phyloP scores from a whole-genome alignment of 2,888 invertebrate species.

The Cylindroiulus punctatus region DNA sequence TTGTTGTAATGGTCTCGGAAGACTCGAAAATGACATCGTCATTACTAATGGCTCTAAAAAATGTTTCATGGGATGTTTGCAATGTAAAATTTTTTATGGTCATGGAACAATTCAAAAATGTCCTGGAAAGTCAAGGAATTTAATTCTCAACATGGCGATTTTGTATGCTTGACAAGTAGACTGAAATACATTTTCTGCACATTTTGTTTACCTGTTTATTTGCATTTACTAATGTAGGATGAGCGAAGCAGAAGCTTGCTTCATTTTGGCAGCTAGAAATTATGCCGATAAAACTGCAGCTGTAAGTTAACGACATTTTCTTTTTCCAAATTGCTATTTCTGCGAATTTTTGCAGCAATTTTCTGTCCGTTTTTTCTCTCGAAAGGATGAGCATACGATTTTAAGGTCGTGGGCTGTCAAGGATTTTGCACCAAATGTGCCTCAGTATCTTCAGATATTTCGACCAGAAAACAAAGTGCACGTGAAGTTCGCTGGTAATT shows the following conservation, averaged over 20 bases:
- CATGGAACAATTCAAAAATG: too few relatives aligned
- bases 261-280: constrained; percentile 94
- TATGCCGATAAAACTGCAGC: constrained; percentile 97
- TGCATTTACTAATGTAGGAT: constrained; percentile 71
- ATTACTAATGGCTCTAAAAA: too few relatives aligned
- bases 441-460: constrained; percentile 98
- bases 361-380: constrained; percentile 58
- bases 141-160: too few relatives aligned
- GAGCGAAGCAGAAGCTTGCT: constrained; percentile 97
- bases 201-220: too few relatives aligned
- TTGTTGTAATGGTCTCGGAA: too few relatives aligned
- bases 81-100: too few relatives aligned
- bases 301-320: constrained; percentile 68
- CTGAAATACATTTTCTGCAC: too few relatives aligned
- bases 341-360: neutral
- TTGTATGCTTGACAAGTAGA: too few relatives aligned
- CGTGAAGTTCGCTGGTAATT: constrained; percentile 87
- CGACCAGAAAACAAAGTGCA: constrained; percentile 98
- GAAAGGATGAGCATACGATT: constrained; percentile 79
- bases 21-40: too few relatives aligned
- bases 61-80: too few relatives aligned
- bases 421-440: constrained; percentile 95
- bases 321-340: neutral
- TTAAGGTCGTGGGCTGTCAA: constrained; percentile 96
- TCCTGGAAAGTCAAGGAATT: too few relatives aligned